Conservation (phyloP, 1,140 invertebrate genomes). For the Rhynchophorus ferrugineus region DNA sequence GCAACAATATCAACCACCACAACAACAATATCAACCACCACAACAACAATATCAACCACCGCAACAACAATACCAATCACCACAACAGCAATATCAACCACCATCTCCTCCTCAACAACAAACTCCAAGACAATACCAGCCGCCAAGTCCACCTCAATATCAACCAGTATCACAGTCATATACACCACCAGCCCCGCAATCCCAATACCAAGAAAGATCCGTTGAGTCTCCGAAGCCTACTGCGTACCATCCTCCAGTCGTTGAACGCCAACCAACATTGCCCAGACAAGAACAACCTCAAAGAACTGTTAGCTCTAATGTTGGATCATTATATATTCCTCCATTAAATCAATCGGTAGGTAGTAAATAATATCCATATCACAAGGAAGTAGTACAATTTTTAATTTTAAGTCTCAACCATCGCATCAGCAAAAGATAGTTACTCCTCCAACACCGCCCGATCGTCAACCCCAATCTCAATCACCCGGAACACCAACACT, state of each 20-base stretch:
- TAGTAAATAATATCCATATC: neutral
- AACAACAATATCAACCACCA: constrained; percentile 15
- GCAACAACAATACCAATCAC: constrained; percentile 32
- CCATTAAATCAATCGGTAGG: constrained; percentile 32
- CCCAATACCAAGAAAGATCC: constrained; percentile 12
- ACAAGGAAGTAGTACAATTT: neutral
- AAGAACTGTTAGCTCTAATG: constrained; percentile 24
- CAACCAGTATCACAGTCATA: constrained; percentile 10
- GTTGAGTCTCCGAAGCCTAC: constrained; percentile 13
- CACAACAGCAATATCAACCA: constrained; percentile 2
- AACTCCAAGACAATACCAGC: constrained; percentile 1
- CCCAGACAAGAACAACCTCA: constrained; percentile 20
- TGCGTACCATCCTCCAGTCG: constrained; percentile 23
- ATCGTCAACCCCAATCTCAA: constrained; percentile 43
- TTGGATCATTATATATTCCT: constrained; percentile 39
- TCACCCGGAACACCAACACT: constrained; percentile 37
- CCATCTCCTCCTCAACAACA: constrained; percentile 11
- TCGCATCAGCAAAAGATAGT: constrained; percentile 25
- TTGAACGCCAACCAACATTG: constrained; percentile 20
- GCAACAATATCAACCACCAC: constrained; percentile 33
- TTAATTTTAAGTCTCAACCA: neutral
- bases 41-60: constrained; percentile 27
- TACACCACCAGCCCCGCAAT: constrained; percentile 7
- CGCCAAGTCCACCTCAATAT: constrained; percentile 11
- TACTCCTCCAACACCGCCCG: constrained; percentile 37